phyloP scores from a whole-genome alignment of 2,888 invertebrate species.

The Pristionchus maxplancki region DNA sequence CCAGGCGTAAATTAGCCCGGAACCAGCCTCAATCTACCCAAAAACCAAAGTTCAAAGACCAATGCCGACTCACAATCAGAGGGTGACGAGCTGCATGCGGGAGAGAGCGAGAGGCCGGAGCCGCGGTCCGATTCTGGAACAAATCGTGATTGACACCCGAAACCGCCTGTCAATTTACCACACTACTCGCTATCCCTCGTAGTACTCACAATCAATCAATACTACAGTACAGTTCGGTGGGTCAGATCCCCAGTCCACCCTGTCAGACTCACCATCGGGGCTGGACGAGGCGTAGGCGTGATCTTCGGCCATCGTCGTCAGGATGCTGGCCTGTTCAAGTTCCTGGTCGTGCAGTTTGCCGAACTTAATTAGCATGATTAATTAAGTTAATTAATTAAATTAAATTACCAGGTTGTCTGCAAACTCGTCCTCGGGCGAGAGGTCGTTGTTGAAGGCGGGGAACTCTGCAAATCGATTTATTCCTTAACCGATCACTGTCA shows the following conservation, averaged over 20 bases:
- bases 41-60: not conserved
- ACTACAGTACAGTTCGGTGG: not conserved
- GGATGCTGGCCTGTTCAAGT: not conserved
- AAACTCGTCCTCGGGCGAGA: slow-evolving; percentile 12
- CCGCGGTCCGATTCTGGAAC: slow-evolving; percentile 28
- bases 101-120: slow-evolving; percentile 30
- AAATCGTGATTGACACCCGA: not conserved
- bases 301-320: slow-evolving; percentile 23
- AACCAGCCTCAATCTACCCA: not conserved
- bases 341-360: slow-evolving; percentile 9
- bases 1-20: not conserved
- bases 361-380: not conserved
- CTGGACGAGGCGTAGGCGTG: slow-evolving; percentile 39
- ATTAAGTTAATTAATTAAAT: not conserved
- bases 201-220: not conserved
- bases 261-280: slow-evolving; percentile 2
- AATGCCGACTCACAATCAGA: slow-evolving; percentile 35
- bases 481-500: not conserved
- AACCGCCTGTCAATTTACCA: not conserved
- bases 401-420: not conserved
- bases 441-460: slow-evolving; percentile 18
- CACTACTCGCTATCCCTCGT: not conserved
- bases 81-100: slow-evolving; percentile 43
- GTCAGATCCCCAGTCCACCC: not conserved
- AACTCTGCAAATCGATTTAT: slow-evolving; percentile 12